Conservation (phyloP, 2,113 vertebrate genomes). For the Corydoras maculifer region DNA sequence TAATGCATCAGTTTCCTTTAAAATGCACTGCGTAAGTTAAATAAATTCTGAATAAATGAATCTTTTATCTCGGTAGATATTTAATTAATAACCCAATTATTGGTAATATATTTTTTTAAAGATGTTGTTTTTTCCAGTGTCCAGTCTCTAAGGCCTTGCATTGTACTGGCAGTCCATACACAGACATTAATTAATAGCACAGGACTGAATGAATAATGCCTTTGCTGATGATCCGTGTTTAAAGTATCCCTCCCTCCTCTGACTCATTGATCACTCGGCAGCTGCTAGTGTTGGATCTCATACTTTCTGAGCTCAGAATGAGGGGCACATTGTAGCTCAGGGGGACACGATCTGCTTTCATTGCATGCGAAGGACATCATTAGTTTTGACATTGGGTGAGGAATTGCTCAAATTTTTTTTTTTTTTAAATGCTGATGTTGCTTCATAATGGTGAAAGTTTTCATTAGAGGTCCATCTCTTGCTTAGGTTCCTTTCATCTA, state of each 20-base stretch:
- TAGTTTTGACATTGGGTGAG: constrained; percentile 27
- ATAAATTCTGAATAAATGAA: too few relatives aligned
- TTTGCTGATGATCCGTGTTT: constrained; percentile 30
- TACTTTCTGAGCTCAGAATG: constrained; percentile 5
- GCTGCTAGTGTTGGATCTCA: constrained; percentile 27
- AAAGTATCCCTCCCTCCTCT: constrained; percentile 27
- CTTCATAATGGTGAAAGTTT: not conserved
- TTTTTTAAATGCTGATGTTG: not conserved
- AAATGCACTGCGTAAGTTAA: too few relatives aligned
- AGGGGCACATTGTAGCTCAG: not conserved
- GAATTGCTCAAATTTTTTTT: constrained; percentile 14
- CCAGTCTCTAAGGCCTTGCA: not conserved
- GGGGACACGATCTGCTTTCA: constrained; percentile 11
- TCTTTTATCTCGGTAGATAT: too few relatives aligned
- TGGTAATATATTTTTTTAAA: too few relatives aligned
- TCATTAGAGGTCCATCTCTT: not conserved
- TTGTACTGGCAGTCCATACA: constrained; percentile 21
- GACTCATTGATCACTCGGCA: constrained; percentile 29
- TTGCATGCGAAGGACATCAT: constrained; percentile 29
- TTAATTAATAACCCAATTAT: too few relatives aligned
- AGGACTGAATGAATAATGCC: constrained; percentile 43
- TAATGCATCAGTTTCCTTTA: too few relatives aligned
- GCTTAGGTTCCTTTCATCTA: not conserved
- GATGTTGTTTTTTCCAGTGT: not conserved
- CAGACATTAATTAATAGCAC: constrained; percentile 42